Base-by-base conservation (phyloP, 2,797 vertebrate species). In the Enoplosus armatus region DNA sequence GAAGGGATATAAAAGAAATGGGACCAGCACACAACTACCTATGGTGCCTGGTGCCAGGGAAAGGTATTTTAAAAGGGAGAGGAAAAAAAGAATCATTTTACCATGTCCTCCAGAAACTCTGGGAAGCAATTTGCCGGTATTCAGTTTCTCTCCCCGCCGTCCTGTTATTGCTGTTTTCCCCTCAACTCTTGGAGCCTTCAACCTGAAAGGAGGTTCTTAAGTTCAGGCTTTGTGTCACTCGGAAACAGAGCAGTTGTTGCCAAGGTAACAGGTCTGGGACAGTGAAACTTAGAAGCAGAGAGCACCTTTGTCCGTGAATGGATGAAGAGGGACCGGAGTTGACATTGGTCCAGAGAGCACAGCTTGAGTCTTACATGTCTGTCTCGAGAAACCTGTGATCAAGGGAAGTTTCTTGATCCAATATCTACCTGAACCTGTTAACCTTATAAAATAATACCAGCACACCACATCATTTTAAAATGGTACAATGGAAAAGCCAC, bases 181-280 rank as follows among this genome's bases (percentile, higher is more conserved):
- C 71, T 87, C 75, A 58, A 83, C 88, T 88, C 86, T 90, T 86
- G 86, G 88, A 92, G 87, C 80, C 74, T 87, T 90, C 83, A 67
- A 84, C 85, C 84, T 90, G 85, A 93, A 91, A 90, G 78, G 79
- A 93, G 91, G 82, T 91, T 94, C 85, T 93, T 91, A 75, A 77
- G 82, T 93, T 89, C 74, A 83, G 77, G 72, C 89, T 91, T 91
- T 89, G 92, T 91, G 90, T 94, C 90, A 90, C 89, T 92, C 80
- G 90, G 90, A 94, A 94, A 95, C 89, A 91, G 86, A 91, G 86
- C 85, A 84, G 92, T 90, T 84, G 91, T 95, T 86, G 75, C 94
- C 90, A 83, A 53, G 92, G 94, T 58, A 90, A 94, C 94, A 53
- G 85, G 91, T 87, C 84, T 83, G 89, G 87, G 85, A 89, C 85